Conservation (phyloP, 1,140 invertebrate genomes). For the Phthorimaea operculella region DNA sequence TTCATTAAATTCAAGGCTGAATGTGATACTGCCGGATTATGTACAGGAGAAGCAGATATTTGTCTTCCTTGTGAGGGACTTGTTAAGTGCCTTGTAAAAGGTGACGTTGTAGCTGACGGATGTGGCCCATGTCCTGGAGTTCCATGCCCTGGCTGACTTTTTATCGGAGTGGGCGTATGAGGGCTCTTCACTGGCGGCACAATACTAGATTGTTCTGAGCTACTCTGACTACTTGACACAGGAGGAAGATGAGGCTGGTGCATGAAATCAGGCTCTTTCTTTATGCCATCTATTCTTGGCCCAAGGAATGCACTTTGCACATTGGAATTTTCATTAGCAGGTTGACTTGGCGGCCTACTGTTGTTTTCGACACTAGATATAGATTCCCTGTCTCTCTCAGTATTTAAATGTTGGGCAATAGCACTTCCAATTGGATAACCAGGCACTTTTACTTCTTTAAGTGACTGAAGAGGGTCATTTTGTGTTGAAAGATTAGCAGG, state of each 20-base stretch:
- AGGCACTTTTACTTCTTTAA: conserved; percentile 85
- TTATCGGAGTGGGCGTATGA: conserved; percentile 63
- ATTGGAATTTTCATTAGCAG: conserved; percentile 50
- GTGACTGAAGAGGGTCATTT: conserved; percentile 78
- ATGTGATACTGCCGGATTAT: conserved; percentile 65
- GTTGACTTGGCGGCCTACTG: conserved; percentile 58
- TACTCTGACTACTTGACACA: conserved; percentile 52
- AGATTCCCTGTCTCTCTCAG: conserved; percentile 59
- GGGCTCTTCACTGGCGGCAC: conserved; percentile 61
- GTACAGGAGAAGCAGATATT: conserved; percentile 64
- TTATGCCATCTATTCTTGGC: conserved; percentile 76
- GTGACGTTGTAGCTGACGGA: conserved; percentile 61
- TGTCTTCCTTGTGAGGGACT: conserved; percentile 59
- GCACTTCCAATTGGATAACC: conserved; percentile 72
- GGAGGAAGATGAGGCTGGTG: conserved; percentile 56
- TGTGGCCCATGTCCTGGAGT: conserved; percentile 52
- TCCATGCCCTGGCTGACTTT: conserved; percentile 61
- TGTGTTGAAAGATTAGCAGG: conserved; percentile 65
- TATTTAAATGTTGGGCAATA: conserved; percentile 58
- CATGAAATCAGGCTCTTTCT: conserved; percentile 76
- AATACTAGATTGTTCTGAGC: conserved; percentile 44
- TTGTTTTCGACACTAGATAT: conserved; percentile 59
- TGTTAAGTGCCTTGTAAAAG: conserved; percentile 62
- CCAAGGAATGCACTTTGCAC: conserved; percentile 65
- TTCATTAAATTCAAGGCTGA: conserved; percentile 72